Percentiles rank a stretch among this genome's conserved stretches.
phyloP scores from a whole-genome alignment of 2,113 vertebrate genomes.

The Suricata suricatta region DNA sequence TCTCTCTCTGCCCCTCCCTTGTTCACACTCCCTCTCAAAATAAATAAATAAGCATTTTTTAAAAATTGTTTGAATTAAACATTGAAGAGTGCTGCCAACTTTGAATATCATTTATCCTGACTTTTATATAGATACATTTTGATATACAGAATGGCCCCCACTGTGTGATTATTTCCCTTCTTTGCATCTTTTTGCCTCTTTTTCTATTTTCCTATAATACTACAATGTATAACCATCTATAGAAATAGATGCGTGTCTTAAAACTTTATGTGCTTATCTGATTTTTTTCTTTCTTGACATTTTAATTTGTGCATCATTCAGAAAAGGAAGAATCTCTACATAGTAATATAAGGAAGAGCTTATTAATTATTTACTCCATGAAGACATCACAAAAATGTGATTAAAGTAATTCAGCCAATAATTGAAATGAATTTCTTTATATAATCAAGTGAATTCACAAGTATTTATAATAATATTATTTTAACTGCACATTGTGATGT shows the following conservation, averaged over 20 bases:
- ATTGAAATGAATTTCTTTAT: background rate
- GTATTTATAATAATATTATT: background rate
- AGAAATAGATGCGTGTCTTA: background rate
- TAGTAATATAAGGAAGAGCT: background rate
- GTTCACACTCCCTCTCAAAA: background rate
- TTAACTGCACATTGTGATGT: background rate
- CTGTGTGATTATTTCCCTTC: background rate
- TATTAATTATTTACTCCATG: background rate
- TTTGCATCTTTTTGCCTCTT: background rate
- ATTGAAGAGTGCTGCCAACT: background rate
- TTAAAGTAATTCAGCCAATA: background rate
- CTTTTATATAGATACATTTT: background rate
- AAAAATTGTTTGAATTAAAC: background rate
- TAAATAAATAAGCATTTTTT: background rate
- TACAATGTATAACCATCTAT: too few species aligned
- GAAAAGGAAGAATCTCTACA: background rate
- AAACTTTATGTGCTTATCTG: background rate
- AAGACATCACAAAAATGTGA: background rate
- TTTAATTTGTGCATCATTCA: background rate
- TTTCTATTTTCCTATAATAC: background rate
- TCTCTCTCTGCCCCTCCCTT: background rate
- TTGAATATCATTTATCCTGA: background rate
- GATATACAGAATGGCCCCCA: background rate
- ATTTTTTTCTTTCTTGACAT: background rate
- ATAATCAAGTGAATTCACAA: background rate